Evolutionary conservation across 2,888 invertebrate genomes (phyloP).

Genomic region (Thumatha senex): DNA sequence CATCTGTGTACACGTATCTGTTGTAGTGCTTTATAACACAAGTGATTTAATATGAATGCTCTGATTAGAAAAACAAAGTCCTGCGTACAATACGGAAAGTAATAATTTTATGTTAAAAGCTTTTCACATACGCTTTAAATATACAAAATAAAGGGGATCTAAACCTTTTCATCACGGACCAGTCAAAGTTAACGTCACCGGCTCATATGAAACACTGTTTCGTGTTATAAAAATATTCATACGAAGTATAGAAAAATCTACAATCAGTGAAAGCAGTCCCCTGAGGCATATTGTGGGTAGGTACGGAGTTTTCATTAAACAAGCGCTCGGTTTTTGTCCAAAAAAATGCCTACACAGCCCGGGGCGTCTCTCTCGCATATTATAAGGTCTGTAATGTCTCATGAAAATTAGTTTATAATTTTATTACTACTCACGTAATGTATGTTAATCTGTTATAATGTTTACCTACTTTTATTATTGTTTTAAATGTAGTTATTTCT

Average conservation of each 20-base stretch:
- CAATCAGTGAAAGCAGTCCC: slow-evolving; percentile 77
- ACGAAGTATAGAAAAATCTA: slow-evolving; percentile 67
- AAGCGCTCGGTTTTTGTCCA: slow-evolving; percentile 67
- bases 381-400: slow-evolving; percentile 78
- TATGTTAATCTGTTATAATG: slow-evolving; percentile 42
- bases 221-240: slow-evolving; percentile 67
- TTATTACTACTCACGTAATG: slow-evolving; percentile 54
- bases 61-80: slow-evolving; percentile 5
- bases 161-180: slow-evolving; percentile 41
- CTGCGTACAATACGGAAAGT: slow-evolving; percentile 12
- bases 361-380: slow-evolving; percentile 65
- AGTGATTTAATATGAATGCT: not conserved
- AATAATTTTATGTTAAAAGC: slow-evolving; percentile 27
- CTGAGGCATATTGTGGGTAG: slow-evolving; percentile 70
- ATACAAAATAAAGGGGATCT: slow-evolving; percentile 27
- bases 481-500: slow-evolving; percentile 14
- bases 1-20: too few species aligned
- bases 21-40: too few species aligned
- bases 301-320: slow-evolving; percentile 81
- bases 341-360: slow-evolving; percentile 68
- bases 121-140: slow-evolving; percentile 27
- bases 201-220: slow-evolving; percentile 36
- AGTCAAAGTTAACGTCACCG: slow-evolving; percentile 38
- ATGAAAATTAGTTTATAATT: slow-evolving; percentile 80
- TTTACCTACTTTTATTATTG: slow-evolving; percentile 44